Conservation (phyloP, 2,888 invertebrate species). For the Abrostola tripartita region DNA sequence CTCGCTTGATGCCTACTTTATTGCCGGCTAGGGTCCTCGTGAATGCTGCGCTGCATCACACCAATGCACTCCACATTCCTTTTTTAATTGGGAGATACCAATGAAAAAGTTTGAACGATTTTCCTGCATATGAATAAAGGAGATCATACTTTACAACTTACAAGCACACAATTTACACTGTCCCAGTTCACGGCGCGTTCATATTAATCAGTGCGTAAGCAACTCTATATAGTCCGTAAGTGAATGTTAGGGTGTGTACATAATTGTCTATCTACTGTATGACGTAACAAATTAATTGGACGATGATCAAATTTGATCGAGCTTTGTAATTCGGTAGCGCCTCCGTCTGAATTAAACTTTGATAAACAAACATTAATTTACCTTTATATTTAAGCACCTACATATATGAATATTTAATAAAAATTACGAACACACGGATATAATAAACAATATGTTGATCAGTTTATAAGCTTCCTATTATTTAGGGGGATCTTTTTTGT, state of each 20-base stretch:
- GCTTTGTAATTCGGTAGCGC: conserved; percentile 35
- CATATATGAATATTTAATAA: conserved; percentile 14
- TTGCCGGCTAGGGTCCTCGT: conserved; percentile 69
- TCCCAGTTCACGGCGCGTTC: conserved; percentile 5
- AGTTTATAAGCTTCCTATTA: conserved; percentile 14
- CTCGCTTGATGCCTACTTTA: conserved; percentile 80
- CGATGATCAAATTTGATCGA: conserved; percentile 48
- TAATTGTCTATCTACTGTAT: conserved; percentile 38
- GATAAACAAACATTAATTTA: conserved; percentile 39
- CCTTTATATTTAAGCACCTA: conserved; percentile 15
- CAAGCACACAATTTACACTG: neutral
- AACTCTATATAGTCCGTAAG: conserved; percentile 5
- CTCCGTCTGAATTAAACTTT: conserved; percentile 38
- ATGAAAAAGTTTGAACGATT: conserved; percentile 50
- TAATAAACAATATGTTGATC: conserved; percentile 7
- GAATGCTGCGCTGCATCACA: conserved; percentile 64
- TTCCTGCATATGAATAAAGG: conserved; percentile 28
- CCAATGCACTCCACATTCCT: conserved; percentile 67
- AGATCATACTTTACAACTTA: conserved; percentile 4
- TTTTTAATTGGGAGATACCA: conserved; percentile 63
- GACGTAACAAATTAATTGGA: conserved; percentile 51
- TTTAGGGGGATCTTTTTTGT: conserved; percentile 22
- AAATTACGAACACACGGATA: conserved; percentile 10
- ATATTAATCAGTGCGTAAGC: conserved; percentile 15
- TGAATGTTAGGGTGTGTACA: conserved; percentile 24